phyloP scores from a whole-genome alignment of 2,113 vertebrate genomes.

The Caranx melampygus region DNA sequence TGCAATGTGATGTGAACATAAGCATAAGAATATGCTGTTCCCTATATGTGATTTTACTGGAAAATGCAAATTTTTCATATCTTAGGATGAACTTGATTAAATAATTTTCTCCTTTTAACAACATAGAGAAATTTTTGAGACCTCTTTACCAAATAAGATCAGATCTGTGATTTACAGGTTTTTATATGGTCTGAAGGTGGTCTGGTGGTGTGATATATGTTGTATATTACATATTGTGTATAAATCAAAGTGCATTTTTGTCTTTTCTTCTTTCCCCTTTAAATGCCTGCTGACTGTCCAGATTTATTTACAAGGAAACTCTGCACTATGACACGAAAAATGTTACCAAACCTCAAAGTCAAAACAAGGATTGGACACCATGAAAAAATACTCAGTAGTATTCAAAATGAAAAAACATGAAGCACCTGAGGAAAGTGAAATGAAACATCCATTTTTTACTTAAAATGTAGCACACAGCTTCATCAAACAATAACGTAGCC shows the following conservation, averaged over 20 bases:
- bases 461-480: not conserved
- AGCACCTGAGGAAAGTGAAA: not conserved
- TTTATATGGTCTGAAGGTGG: no score
- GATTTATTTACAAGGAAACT: not conserved
- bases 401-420: not conserved
- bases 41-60: not conserved
- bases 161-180: no score
- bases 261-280: not conserved
- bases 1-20: not conserved
- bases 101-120: not conserved
- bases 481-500: not conserved
- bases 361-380: no score
- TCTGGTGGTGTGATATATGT: no score
- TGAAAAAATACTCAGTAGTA: no score
- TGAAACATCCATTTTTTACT: not conserved
- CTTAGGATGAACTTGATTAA: not conserved
- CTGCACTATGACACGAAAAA: not conserved
- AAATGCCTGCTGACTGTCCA: not conserved
- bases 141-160: no score
- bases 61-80: not conserved
- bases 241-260: no score
- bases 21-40: not conserved
- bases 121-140: not conserved
- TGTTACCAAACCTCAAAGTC: not conserved
- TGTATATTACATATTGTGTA: no score